Base-by-base conservation (phyloP, 1,140 invertebrate genomes). In the Lithobius niger region DNA sequence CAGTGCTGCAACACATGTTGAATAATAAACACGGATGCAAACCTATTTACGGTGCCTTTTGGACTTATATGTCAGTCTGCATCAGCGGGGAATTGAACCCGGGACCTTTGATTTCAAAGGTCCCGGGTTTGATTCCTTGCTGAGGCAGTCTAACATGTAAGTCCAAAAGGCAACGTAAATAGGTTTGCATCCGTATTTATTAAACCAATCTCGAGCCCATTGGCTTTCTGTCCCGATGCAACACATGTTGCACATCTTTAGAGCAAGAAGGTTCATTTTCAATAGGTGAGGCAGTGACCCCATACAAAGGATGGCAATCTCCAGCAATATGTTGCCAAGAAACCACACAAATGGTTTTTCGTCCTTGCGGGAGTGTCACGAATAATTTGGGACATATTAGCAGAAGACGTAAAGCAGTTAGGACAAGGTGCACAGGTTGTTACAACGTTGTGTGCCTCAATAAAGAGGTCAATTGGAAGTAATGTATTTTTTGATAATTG, bases 291-390 rank as follows among this genome's bases (percentile, higher is more conserved):
- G 27, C 59, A 42, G 50, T 62, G 61, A 52, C 61, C 19, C 53
- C 48, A 31, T 61, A 61, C 45, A 59, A 55, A 54, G 55, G 60
- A n/a, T 21, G 54, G 28, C 58, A 63, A 52, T 21, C 36, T 45
- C 4, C 62, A 52, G 42, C 60, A 63, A 48, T 55, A 54, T 51
- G 24, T 62, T 15, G 49, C 56, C 52, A 59, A 59, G 28, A 63
- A 63, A 43, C 58, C 61, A 58, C 61, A 36, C n/a, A n/a, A n/a
- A n/a, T n/a, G n/a, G n/a, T 56, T 18, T 61, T 55, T 44, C 27
- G n/a, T 27, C 13, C 24, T 51, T 18, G 18, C n/a, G 13, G 24
- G 10, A 31, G 18, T 27, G 10, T 51, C 13, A 22, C 19, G n/a
- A 31, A 51, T 31, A 27, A 15, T 31, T 51, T 13, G 6, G 4